Percentiles rank a stretch among this genome's conserved stretches.
Conservation (phyloP, 2,888 invertebrate species). For the Parnassius orleans region DNA sequence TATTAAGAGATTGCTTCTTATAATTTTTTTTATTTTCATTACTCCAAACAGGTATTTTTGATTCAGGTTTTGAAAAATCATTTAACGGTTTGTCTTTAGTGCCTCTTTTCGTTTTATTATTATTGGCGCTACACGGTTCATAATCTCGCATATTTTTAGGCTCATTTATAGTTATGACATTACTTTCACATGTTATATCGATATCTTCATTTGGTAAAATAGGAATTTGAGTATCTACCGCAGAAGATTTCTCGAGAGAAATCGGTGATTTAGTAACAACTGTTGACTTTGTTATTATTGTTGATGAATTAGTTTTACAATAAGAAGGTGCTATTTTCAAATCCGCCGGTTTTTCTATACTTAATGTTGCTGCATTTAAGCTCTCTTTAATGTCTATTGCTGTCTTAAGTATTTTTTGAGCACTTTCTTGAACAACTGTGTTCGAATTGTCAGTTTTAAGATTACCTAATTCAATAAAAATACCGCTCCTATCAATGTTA, state of each 20-base stretch:
- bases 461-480: slow-evolving; percentile 11
- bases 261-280: background rate
- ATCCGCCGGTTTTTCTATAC: background rate
- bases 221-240: slow-evolving; percentile 8
- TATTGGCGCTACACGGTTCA: background rate
- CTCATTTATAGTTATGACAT: background rate
- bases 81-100: background rate
- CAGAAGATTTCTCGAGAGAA: slow-evolving; percentile 10
- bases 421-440: slow-evolving; percentile 19
- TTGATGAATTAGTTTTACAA: slow-evolving; percentile 7
- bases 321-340: slow-evolving; percentile 1
- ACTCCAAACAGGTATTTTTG: background rate
- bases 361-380: slow-evolving; percentile 1
- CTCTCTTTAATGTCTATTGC: background rate
- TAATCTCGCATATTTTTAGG: slow-evolving; percentile 2
- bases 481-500: slow-evolving; percentile 9
- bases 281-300: background rate
- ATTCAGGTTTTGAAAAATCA: background rate
- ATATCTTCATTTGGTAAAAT: background rate
- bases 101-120: slow-evolving; percentile 8
- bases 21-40: slow-evolving; percentile 13
- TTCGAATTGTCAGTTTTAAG: slow-evolving; percentile 17
- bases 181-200: background rate
- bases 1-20: slow-evolving; percentile 11
- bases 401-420: slow-evolving; percentile 26